Evolutionary conservation across 2,888 invertebrate genomes (phyloP).

Genomic region (Panzeria rudis): DNA sequence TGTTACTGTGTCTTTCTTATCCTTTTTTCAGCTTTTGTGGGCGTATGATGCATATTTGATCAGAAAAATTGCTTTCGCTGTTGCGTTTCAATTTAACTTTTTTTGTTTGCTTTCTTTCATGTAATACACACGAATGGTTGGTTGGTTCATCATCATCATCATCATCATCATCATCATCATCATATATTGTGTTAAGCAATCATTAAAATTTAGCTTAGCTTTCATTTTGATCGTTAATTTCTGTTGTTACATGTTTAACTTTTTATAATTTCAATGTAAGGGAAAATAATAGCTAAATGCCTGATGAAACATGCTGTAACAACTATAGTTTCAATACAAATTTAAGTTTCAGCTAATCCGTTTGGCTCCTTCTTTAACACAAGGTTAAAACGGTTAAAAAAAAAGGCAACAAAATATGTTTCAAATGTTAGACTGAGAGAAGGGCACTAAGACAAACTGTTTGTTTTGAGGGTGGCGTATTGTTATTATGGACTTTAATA

Average conservation of each 20-base stretch:
- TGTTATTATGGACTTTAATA: not conserved
- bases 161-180: conserved; percentile 11
- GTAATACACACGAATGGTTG: conserved; percentile 33
- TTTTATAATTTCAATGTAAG: conserved; percentile 18
- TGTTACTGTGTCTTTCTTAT: too few species aligned
- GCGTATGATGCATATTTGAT: conserved; percentile 56
- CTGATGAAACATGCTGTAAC: conserved; percentile 18
- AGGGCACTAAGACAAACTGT: not conserved
- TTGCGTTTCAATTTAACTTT: not conserved
- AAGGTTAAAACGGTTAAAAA: not conserved
- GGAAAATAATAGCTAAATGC: conserved; percentile 17
- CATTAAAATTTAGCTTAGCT: conserved; percentile 39
- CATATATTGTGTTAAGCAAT: conserved; percentile 36
- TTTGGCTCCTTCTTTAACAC: too few species aligned
- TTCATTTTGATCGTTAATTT: not conserved
- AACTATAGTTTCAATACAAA: conserved; percentile 13
- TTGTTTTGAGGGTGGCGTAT: conserved; percentile 1
- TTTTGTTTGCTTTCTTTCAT: not conserved
- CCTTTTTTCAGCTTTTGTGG: too few species aligned
- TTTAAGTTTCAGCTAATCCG: conserved; percentile 11
- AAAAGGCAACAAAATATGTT: conserved; percentile 8
- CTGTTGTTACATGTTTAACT: conserved; percentile 18
- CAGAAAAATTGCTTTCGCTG: conserved; percentile 5
- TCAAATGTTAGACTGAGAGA: not conserved
- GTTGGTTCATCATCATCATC: not conserved